Evolutionary conservation across 2,797 vertebrate species (phyloP), one percentile per base, ranked within the genome.

Genomic region (Hippopotamyrus pictus): DNA sequence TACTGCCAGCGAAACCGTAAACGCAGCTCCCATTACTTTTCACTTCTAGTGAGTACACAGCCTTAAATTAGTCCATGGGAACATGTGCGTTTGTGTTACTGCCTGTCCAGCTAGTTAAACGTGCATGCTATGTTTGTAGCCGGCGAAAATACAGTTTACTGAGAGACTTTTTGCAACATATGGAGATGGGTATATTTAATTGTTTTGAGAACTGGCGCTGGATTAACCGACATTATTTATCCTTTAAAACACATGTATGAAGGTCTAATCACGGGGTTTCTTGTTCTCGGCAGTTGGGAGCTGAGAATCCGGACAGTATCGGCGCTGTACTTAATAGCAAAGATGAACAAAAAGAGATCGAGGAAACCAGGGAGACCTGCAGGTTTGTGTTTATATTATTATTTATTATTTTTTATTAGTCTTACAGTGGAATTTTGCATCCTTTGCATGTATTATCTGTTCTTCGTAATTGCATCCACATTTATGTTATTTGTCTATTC

Each of bases 301-400:
- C 98, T 17, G 98, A 99, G 89, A 99, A 95, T 90, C 97, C 98
- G 0, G 98, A 99, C 92, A 97, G 97, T 57, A 99, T 99, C 9
- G 98, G 98, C 1, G 98, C 97, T 14, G 97, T 99, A 76, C 94
- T 99, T 0, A 98, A 99, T 93, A 99, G 98, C 89, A 98, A 97
- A 92, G 98, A 99, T 91, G 98, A 99, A 65, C 97, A 97, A 89
- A 97, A 98, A 73, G 97, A 99, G 92, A 99, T 99, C 19, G 98
- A 98, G 5, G 98, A 99, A 89, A 97, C 97, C 0, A 95, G 98
- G 93, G 98, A 98, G 93, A 98, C 95, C 0, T 97, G 97, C 93
- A 96, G 98, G 98, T 98, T 89, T 86, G 94, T 59, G 9, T 79
- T 73, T 22, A 22, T 14, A 41, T 44, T 62, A 50, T 62, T 54